These are phyloP conservation scores for Enteromius afrohamiltoni DNA, from an alignment of 2,797 vertebrate genomes.

Conservation along the genomic window DNA sequence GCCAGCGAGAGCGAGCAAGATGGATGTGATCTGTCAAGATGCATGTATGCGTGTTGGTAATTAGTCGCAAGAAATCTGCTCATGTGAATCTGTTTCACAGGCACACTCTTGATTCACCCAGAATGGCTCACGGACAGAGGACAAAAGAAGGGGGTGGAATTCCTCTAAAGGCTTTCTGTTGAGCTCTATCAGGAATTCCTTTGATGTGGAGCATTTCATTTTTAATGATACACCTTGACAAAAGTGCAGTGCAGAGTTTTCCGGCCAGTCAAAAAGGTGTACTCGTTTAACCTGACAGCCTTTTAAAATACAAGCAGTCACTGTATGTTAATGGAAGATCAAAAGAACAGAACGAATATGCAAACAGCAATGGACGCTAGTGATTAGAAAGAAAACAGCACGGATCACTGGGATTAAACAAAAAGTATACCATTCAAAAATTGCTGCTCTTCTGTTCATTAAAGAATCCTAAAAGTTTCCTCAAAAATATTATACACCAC, in stretches of 20 bases:
- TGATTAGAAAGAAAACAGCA: not conserved
- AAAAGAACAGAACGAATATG: not conserved
- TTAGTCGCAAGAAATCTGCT: constrained; percentile 42
- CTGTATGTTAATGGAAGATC: not conserved
- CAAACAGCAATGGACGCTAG: not conserved
- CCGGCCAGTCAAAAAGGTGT: constrained; percentile 29
- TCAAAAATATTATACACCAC: not conserved
- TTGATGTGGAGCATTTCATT: constrained; percentile 52
- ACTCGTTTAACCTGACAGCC: constrained; percentile 18
- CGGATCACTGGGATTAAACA: not conserved
- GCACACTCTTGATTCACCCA: constrained; percentile 23
- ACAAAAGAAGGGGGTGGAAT: constrained; percentile 26
- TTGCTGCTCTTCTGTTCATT: not conserved
- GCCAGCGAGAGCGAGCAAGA: constrained; percentile 44
- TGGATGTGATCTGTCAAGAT: constrained; percentile 44
- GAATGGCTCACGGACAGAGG: constrained; percentile 28
- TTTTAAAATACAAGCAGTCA: constrained; percentile 3
- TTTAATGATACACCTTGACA: constrained; percentile 54
- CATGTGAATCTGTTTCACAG: constrained; percentile 42
- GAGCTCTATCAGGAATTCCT: constrained; percentile 37
- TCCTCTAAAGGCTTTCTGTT: constrained; percentile 17
- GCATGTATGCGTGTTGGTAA: constrained; percentile 34
- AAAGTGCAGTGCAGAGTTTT: constrained; percentile 30
- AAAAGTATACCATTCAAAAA: not conserved
- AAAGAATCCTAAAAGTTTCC: not conserved